A percentile compares a stretch with the other conserved stretches of the same genome.
Conservation (phyloP, 1,140 invertebrate species). For the Pseudomyrmex pallidus region DNA sequence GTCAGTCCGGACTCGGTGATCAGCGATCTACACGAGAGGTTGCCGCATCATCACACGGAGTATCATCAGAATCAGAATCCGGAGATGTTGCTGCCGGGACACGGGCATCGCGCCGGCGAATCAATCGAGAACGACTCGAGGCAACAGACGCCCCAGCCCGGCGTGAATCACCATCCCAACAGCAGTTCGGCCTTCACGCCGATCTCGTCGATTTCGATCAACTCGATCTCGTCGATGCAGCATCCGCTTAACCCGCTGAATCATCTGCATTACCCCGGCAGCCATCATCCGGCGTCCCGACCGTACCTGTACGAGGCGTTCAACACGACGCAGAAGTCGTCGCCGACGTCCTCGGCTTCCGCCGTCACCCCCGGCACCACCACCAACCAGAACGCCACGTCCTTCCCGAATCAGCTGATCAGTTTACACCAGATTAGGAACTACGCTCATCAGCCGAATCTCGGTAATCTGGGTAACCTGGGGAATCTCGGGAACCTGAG, state of each 20-base stretch:
- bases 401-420: conserved; percentile 97
- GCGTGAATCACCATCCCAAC: conserved; percentile 83
- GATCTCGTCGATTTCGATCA: conserved; percentile 92
- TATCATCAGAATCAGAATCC: conserved; percentile 88
- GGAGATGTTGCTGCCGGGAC: conserved; percentile 81
- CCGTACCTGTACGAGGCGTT: conserved; percentile 97
- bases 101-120: conserved; percentile 75
- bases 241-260: conserved; percentile 88
- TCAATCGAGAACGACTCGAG: conserved; percentile 83
- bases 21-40: conserved; percentile 88
- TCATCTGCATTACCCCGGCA: conserved; percentile 86
- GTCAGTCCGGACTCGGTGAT: conserved; percentile 90
- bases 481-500: conserved; percentile 82
- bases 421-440: conserved; percentile 98
- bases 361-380: conserved; percentile 77
- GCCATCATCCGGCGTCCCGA: conserved; percentile 89
- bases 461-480: conserved; percentile 84
- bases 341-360: conserved; percentile 79
- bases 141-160: conserved; percentile 83
- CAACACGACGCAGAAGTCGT: conserved; percentile 88
- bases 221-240: conserved; percentile 85
- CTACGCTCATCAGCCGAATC: conserved; percentile 95
- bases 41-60: conserved; percentile 88
- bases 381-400: conserved; percentile 87
- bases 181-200: conserved; percentile 96